phyloP scores from a whole-genome alignment of 2,797 vertebrate genomes.

The Xiphorhynchus erythropygius region DNA sequence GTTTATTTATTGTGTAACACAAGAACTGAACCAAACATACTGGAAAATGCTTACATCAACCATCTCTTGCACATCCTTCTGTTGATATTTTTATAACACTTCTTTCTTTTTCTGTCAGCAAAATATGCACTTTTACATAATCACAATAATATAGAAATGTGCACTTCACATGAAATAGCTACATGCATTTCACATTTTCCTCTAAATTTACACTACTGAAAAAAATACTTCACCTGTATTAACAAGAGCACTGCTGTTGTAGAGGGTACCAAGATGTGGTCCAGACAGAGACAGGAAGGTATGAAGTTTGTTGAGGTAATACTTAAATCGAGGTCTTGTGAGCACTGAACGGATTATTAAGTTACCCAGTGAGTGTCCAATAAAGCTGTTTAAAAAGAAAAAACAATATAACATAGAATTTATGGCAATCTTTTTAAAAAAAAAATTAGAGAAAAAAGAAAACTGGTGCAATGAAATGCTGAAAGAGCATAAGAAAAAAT shows the following conservation, averaged over 20 bases:
- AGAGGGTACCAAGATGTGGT: slow-evolving; percentile 96
- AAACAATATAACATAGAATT: not conserved
- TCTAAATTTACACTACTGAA: not conserved
- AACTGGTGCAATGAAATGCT: not conserved
- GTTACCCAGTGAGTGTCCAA: slow-evolving; percentile 97
- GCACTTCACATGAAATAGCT: not conserved
- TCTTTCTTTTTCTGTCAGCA: not conserved
- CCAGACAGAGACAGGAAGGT: slow-evolving; percentile 98
- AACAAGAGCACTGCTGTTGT: slow-evolving; percentile 97
- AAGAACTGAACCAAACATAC: not conserved
- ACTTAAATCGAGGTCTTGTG: slow-evolving; percentile 93
- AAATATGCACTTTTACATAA: not conserved
- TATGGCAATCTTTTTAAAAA: not conserved
- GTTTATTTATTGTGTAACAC: not conserved
- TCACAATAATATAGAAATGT: not conserved
- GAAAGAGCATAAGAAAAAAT: not conserved
- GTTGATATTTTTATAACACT: not conserved
- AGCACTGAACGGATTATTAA: slow-evolving; percentile 98
- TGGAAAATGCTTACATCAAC: not conserved
- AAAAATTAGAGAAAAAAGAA: not conserved
- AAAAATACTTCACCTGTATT: slow-evolving; percentile 86
- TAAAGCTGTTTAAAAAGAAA: slow-evolving; percentile 85
- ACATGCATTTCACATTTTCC: not conserved
- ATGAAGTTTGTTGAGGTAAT: slow-evolving; percentile 94
- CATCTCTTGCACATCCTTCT: not conserved